These are phyloP conservation scores for Cricetomys ansorgei DNA, from an alignment of 2,113 vertebrate genomes.

Conservation along the genomic window DNA sequence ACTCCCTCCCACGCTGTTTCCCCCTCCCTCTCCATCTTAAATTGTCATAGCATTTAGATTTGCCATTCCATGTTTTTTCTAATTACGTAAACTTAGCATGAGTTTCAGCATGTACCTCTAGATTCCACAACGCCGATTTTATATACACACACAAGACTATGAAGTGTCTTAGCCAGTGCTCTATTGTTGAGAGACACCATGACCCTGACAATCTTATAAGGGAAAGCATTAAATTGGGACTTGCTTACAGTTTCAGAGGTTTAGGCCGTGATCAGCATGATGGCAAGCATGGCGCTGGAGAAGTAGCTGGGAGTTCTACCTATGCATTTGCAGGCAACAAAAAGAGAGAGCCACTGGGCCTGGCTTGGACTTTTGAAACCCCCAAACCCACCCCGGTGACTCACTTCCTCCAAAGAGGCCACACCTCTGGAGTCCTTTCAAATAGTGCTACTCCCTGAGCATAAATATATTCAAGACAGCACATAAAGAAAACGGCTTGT, in stretches of 20 bases:
- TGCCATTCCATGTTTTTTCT: neutral
- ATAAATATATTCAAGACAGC: neutral
- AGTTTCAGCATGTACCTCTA: neutral
- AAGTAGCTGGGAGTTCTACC: neutral
- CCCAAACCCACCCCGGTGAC: neutral
- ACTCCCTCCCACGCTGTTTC: too few species aligned
- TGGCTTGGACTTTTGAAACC: neutral
- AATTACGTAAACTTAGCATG: neutral
- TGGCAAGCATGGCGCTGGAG: neutral
- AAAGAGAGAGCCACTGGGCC: neutral
- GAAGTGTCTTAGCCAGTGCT: neutral
- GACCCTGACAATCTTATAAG: neutral
- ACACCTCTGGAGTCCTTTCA: neutral
- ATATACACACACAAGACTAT: neutral
- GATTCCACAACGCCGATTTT: neutral
- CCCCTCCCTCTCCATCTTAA: neutral
- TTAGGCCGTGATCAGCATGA: neutral
- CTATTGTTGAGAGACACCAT: neutral
- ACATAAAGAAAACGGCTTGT: neutral
- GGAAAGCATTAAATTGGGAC: neutral
- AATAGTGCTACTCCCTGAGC: neutral
- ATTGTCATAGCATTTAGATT: neutral
- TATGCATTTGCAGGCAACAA: neutral
- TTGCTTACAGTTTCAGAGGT: neutral
- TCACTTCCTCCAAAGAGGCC: neutral